Base-by-base conservation (phyloP, 2,113 vertebrate genomes). In the Fregetta grallaria region DNA sequence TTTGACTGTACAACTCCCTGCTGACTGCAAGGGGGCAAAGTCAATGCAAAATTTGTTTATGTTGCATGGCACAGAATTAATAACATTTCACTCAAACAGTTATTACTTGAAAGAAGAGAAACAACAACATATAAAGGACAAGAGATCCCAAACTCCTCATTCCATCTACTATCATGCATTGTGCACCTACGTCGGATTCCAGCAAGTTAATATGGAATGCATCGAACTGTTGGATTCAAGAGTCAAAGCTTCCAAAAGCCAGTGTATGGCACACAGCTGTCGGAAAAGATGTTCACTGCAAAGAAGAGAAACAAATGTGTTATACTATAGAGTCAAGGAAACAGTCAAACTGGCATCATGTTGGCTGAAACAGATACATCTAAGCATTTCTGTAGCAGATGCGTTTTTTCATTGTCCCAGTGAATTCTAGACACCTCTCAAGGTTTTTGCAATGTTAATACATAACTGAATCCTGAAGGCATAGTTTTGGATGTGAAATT, bases 251-350 rank as follows among this genome's bases (percentile, higher is more conserved):
- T 98, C 98, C 90, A 98, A 94, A 63, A 98, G 97, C 98, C 98
- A 98, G 87, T 97, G 97, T 71, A 98, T 97, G 70, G 97, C 98
- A 42, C 98, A 99, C 68, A 98, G 98, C 93, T 99, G 98, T 9
- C 96, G 97, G 94, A 97, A 98, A 50, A 98, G 90, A 29, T 88
- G 83, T 55, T 98, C 97, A 4, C 98, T 98, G 96, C 38, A 52
- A 81, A 94, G 88, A 62, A 20, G 58, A 81, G 88, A 84, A 83
- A 66, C 10, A 68, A 76, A 17, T 4, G 16, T 5, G 36, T 30
- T 27, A 27, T 4, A 59, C 17, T 34, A 26, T 10, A 68, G 40
- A 65, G 47, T 26, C 29, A 38, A 5, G 15, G 12, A 53, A 74
- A 63, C 36, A 44, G 17, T n/a, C 73, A 79, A 83, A 47, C 19